phyloP scores from a whole-genome alignment of 2,113 vertebrate species.

The Xiphophorus couchianus region DNA sequence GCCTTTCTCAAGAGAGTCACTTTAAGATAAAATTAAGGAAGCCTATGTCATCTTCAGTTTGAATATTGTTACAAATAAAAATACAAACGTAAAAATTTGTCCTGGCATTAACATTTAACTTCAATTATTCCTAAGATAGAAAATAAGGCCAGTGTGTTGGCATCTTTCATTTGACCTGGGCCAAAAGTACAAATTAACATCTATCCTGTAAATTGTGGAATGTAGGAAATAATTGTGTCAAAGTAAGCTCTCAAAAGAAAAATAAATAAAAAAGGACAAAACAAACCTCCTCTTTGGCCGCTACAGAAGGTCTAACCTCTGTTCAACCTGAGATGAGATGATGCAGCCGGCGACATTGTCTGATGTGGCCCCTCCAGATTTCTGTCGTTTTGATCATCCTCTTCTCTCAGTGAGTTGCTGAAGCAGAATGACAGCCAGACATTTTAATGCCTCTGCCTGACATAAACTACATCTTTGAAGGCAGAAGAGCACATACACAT shows the following conservation, averaged over 20 bases:
- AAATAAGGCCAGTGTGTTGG: too few relatives aligned
- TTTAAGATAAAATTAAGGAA: background rate
- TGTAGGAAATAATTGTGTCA: background rate
- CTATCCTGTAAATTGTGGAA: background rate
- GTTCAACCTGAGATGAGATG: constrained; percentile 12
- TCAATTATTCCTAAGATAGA: background rate
- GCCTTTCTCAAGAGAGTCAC: background rate
- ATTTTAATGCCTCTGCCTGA: constrained; percentile 35
- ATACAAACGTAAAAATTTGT: background rate
- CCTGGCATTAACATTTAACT: background rate
- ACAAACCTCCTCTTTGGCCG: constrained; percentile 11
- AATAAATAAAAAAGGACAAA: background rate
- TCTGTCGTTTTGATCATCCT: constrained; percentile 51
- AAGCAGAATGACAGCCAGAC: constrained; percentile 13
- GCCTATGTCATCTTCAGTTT: background rate
- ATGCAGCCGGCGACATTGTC: constrained; percentile 17
- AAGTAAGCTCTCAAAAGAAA: constrained; percentile 7
- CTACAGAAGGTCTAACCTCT: constrained; percentile 19
- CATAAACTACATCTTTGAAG: constrained; percentile 54
- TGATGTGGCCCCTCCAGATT: constrained; percentile 33
- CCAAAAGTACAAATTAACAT: background rate
- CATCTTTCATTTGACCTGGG: too few relatives aligned
- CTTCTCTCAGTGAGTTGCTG: constrained; percentile 29
- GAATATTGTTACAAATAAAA: background rate
- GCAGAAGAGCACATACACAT: constrained; percentile 50